phyloP scores from a whole-genome alignment of 1,140 invertebrate genomes.

The Chrysomallon squamiferum region DNA sequence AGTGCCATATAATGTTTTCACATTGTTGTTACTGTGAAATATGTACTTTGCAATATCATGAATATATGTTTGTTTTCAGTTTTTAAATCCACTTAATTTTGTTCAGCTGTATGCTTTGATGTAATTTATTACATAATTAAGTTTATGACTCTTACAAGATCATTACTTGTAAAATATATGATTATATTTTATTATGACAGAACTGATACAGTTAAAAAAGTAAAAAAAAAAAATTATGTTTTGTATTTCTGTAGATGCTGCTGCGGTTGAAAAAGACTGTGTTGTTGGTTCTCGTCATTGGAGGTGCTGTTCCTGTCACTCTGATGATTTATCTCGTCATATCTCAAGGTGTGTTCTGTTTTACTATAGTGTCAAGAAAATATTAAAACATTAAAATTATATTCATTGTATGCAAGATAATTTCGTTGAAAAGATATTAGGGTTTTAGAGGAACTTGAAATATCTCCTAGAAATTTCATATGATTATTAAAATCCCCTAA shows the following conservation, averaged over 20 bases:
- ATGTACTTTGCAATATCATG: no score
- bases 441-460: background rate
- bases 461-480: background rate
- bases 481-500: background rate
- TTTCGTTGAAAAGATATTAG: background rate
- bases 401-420: background rate
- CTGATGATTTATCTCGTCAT: slow-evolving; percentile 28
- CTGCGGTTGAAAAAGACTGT: slow-evolving; percentile 33
- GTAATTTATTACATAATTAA: no score
- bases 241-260: slow-evolving; percentile 17
- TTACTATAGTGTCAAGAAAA: background rate
- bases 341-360: slow-evolving; percentile 14
- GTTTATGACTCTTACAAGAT: no score
- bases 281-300: slow-evolving; percentile 23
- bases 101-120: no score
- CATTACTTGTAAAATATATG: no score
- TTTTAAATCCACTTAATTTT: no score
- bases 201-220: no score
- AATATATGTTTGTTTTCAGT: no score
- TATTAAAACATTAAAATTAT: background rate
- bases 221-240: no score
- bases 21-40: no score
- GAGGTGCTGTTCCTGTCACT: slow-evolving; percentile 30
- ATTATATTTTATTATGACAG: no score
- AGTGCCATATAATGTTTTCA: no score